These are phyloP conservation scores for Harpagus bidentatus DNA, from an alignment of 2,113 vertebrate genomes.

Conservation along the genomic window DNA sequence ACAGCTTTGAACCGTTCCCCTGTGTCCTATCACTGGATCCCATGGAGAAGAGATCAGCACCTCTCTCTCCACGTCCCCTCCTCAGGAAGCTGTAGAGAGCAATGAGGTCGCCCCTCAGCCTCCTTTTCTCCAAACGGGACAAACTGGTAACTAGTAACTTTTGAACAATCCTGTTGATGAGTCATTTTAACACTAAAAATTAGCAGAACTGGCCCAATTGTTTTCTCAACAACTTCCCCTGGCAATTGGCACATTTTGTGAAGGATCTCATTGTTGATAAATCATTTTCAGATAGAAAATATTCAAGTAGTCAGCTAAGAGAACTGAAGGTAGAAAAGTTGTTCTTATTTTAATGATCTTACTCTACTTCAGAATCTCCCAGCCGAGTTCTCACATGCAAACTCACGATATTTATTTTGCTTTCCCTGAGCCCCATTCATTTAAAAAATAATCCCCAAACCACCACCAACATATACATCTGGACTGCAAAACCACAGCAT, in stretches of 20 bases:
- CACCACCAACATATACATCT: conserved; percentile 3
- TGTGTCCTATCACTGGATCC: not conserved
- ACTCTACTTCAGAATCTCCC: not conserved
- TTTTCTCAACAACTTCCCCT: not conserved
- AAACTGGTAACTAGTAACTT: not conserved
- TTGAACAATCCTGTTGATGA: not conserved
- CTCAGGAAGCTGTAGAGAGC: not conserved
- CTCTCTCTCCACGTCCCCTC: not conserved
- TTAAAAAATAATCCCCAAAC: not conserved
- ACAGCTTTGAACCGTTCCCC: not conserved
- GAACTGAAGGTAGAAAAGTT: not conserved
- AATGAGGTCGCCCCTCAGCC: not conserved
- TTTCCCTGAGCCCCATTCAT: not conserved
- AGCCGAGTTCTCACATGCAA: not conserved
- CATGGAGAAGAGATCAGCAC: not conserved
- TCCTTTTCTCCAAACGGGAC: not conserved
- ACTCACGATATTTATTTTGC: not conserved
- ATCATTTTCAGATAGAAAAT: not conserved
- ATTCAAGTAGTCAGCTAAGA: not conserved
- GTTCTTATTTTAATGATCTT: not conserved
- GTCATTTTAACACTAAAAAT: not conserved
- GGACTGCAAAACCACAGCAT: conserved; percentile 58
- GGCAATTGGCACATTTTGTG: not conserved
- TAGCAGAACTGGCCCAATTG: not conserved
- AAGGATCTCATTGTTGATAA: not conserved